phyloP scores from a whole-genome alignment of 2,888 invertebrate species.

The Rhabditophanes sp. region DNA sequence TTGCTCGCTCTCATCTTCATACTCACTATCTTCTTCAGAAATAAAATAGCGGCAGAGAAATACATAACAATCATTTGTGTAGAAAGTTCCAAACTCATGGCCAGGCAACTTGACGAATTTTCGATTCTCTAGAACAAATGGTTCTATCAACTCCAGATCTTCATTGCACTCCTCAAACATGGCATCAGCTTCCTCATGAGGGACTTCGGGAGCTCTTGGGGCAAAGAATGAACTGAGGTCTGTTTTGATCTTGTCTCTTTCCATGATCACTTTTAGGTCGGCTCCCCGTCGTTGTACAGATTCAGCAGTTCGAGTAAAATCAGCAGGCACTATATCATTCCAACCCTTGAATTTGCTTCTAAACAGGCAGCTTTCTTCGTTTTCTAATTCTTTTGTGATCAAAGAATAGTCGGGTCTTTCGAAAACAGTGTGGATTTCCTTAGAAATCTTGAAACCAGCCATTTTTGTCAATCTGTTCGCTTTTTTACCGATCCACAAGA shows the following conservation, averaged over 20 bases:
- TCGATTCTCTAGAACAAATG: conserved; percentile 60
- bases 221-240: conserved; percentile 88
- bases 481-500: conserved; percentile 71
- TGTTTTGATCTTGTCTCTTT: conserved; percentile 54
- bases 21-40: conserved; percentile 51
- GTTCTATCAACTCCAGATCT: conserved; percentile 90
- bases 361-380: conserved; percentile 57
- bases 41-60: conserved; percentile 90
- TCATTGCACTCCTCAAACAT: conserved; percentile 72
- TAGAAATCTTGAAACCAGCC: conserved; percentile 64
- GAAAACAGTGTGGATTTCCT: conserved; percentile 87
- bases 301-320: conserved; percentile 92
- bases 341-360: conserved; percentile 90
- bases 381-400: conserved; percentile 49
- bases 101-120: conserved; percentile 93
- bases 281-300: conserved; percentile 89
- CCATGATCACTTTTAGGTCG: conserved; percentile 59
- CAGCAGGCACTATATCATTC: conserved; percentile 97
- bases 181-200: conserved; percentile 34
- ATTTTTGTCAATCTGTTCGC: conserved; percentile 58
- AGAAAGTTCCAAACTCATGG: conserved; percentile 72
- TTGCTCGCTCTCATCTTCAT: conserved; percentile 9
- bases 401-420: conserved; percentile 64
- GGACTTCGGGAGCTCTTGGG: conserved; percentile 75
- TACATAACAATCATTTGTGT: conserved; percentile 88